These are phyloP conservation scores for Lypha dubia DNA, from an alignment of 2,888 invertebrate species.

Conservation along the genomic window DNA sequence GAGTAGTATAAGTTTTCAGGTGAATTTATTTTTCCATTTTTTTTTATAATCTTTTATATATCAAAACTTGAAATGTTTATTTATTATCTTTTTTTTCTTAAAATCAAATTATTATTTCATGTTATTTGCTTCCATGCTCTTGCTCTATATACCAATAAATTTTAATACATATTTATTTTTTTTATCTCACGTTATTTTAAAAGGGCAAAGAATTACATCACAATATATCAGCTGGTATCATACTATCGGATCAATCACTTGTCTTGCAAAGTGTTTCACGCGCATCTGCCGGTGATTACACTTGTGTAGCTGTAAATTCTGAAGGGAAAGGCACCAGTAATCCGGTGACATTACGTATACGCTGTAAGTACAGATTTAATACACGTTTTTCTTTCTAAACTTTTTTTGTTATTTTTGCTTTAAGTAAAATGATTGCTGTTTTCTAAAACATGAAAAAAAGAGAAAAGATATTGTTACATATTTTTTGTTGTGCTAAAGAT, in stretches of 20 bases:
- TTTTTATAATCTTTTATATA: conserved; percentile 33
- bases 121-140: background rate
- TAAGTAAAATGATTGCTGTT: conserved; percentile 11
- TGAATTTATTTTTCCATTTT: conserved; percentile 6
- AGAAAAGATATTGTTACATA: background rate
- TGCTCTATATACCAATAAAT: background rate
- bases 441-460: background rate
- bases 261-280: conserved; percentile 93
- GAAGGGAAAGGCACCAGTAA: conserved; percentile 92
- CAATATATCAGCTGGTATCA: conserved; percentile 91
- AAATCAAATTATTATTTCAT: conserved; percentile 35
- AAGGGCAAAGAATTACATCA: conserved; percentile 93
- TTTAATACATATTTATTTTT: too few relatives aligned
- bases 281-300: conserved; percentile 93
- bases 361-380: conserved; percentile 86
- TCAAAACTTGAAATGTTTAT: conserved; percentile 37
- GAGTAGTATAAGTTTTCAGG: conserved; percentile 6
- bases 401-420: background rate
- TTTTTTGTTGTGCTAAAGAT: background rate
- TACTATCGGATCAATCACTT: conserved; percentile 93
- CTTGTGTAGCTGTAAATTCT: conserved; percentile 92
- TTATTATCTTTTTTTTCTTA: too few relatives aligned
- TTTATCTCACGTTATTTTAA: conserved; percentile 23
- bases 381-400: conserved; percentile 36
- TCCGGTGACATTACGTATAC: conserved; percentile 87